These are phyloP conservation scores for Diplazon laetatorius DNA, from an alignment of 2,888 invertebrate species.

Conservation along the genomic window DNA sequence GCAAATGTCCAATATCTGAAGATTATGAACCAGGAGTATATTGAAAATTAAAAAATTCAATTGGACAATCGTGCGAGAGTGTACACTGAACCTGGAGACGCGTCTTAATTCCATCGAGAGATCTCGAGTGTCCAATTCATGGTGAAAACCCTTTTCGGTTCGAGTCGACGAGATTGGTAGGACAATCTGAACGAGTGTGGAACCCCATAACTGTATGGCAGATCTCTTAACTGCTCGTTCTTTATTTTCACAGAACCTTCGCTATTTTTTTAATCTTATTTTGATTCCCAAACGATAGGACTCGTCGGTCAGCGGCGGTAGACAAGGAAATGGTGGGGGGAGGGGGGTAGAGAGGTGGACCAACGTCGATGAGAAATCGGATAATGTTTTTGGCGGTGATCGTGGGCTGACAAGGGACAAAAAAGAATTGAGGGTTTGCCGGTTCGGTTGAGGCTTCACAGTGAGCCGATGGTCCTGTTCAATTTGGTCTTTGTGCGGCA, in stretches of 20 bases:
- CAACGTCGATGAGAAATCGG: slow-evolving; percentile 51
- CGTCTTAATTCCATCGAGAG: background rate
- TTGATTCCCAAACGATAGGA: slow-evolving; percentile 67
- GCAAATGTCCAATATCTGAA: background rate
- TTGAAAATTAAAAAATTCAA: background rate
- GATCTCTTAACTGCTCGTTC: slow-evolving; percentile 50
- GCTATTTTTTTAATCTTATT: slow-evolving; percentile 66
- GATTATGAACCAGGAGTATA: background rate
- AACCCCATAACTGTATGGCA: slow-evolving; percentile 1
- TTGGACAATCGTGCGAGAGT: background rate
- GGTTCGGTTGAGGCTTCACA: background rate
- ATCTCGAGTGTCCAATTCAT: slow-evolving; percentile 48
- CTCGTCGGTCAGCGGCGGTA: background rate
- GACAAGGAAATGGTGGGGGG: background rate
- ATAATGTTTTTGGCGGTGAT: background rate
- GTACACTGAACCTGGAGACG: background rate
- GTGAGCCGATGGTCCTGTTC: slow-evolving; percentile 71
- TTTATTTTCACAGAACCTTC: slow-evolving; percentile 69
- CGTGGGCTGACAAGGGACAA: background rate
- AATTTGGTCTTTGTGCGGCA: slow-evolving; percentile 71
- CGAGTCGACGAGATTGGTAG: background rate
- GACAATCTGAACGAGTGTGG: background rate
- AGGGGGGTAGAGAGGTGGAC: background rate
- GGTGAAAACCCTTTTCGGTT: slow-evolving; percentile 48
- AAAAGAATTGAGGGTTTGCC: slow-evolving; percentile 63